These are phyloP conservation scores for Cygnus olor DNA, from an alignment of 2,797 vertebrate genomes.

Conservation along the genomic window DNA sequence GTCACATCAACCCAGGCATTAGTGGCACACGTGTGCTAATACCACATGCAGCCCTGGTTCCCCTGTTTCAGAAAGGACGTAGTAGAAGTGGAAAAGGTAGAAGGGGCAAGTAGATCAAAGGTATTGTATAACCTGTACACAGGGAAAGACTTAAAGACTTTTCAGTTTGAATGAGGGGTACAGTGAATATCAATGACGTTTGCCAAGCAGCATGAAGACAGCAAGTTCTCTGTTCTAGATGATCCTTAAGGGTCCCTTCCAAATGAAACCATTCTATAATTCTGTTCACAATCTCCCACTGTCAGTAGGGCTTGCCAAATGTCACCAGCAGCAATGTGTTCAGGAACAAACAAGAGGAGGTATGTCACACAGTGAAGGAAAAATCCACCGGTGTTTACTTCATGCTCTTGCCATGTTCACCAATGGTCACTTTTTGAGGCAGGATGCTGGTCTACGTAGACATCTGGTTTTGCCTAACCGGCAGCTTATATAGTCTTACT, in stretches of 20 bases:
- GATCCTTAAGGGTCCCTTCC: neutral
- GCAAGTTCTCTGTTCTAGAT: neutral
- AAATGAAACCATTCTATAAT: neutral
- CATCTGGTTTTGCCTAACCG: neutral
- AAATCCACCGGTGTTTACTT: neutral
- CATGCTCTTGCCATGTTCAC: neutral
- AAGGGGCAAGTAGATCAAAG: neutral
- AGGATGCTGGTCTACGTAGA: neutral
- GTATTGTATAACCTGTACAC: neutral
- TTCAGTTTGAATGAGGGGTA: neutral
- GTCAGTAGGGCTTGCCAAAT: neutral
- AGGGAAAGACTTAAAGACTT: neutral
- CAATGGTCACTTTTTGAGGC: too few species aligned
- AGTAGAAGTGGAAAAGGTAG: neutral
- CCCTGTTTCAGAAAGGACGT: rapidly evolving
- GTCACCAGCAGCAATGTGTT: rapidly evolving
- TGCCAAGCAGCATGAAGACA: neutral
- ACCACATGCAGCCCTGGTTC: neutral
- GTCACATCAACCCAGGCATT: neutral
- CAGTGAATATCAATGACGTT: neutral
- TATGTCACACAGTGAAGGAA: neutral
- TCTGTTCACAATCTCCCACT: neutral
- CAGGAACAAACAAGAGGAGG: neutral
- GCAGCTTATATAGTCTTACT: neutral
- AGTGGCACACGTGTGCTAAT: neutral